Percentiles rank a stretch among this genome's conserved stretches.
phyloP scores from a whole-genome alignment of 2,888 invertebrate genomes.

The Micropterix aruncella region DNA sequence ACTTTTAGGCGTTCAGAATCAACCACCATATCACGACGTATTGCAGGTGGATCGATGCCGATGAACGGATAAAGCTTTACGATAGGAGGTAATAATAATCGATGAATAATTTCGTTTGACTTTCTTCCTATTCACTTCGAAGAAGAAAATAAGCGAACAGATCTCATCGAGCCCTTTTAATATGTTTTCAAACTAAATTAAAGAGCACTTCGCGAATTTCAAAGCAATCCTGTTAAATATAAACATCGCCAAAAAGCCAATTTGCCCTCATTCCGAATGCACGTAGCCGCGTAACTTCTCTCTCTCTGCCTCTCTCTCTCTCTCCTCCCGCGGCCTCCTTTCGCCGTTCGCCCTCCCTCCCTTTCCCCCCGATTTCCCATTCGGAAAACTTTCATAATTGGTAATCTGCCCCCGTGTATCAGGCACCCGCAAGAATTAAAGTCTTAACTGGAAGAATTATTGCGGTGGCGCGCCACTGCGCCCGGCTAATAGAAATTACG shows the following conservation, averaged over 20 bases:
- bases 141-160: no score
- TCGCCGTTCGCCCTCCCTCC: background rate
- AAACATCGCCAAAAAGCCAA: background rate
- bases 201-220: no score
- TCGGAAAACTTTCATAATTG: background rate
- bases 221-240: no score
- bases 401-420: background rate
- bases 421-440: background rate
- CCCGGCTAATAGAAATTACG: slow-evolving; percentile 9
- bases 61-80: no score
- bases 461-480: slow-evolving; percentile 2
- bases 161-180: no score
- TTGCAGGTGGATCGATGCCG: no score
- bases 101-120: no score
- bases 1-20: no score
- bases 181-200: no score
- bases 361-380: background rate
- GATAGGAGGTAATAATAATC: no score
- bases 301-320: background rate
- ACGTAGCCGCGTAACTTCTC: background rate
- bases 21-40: no score
- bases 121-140: no score
- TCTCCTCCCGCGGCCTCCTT: background rate
- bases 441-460: background rate
- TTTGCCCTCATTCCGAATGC: background rate